Percentiles rank a stretch among this genome's conserved stretches.
phyloP scores from a whole-genome alignment of 2,888 invertebrate genomes.

The Spodoptera picta region DNA sequence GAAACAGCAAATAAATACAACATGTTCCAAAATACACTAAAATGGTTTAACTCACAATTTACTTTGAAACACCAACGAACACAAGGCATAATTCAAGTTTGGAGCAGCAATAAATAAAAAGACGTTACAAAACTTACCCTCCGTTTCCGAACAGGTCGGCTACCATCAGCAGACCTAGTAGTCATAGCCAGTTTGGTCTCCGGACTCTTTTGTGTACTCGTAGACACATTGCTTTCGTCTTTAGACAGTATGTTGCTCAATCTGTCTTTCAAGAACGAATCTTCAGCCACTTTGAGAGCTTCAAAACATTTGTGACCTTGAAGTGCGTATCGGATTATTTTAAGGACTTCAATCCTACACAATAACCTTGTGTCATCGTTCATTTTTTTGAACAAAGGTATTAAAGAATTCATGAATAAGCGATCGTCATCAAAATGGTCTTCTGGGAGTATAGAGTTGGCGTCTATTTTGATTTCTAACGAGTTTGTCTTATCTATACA shows the following conservation, averaged over 20 bases:
- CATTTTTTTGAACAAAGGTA: conserved; percentile 84
- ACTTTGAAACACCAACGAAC: no score
- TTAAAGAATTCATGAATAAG: conserved; percentile 81
- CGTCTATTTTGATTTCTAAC: conserved; percentile 81
- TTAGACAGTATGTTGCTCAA: conserved; percentile 70
- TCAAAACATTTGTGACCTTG: conserved; percentile 81
- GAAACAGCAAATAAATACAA: conserved; percentile 9
- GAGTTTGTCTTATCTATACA: conserved; percentile 68
- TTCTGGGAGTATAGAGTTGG: conserved; percentile 79
- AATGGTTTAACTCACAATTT: no score
- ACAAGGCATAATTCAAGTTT: no score
- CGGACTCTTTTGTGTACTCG: conserved; percentile 45
- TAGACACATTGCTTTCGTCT: conserved; percentile 63
- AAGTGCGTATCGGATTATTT: conserved; percentile 79
- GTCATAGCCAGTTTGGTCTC: conserved; percentile 80
- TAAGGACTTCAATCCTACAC: conserved; percentile 81
- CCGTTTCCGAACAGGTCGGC: conserved; percentile 79
- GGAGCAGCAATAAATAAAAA: neutral
- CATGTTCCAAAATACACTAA: neutral
- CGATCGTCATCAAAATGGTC: conserved; percentile 84
- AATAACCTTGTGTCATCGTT: conserved; percentile 80
- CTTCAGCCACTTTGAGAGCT: conserved; percentile 73
- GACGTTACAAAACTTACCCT: conserved; percentile 63
- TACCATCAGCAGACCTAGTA: conserved; percentile 82
- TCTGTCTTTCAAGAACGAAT: conserved; percentile 71